These are phyloP conservation scores for Carcina quercana DNA, from an alignment of 2,888 invertebrate genomes.

Conservation along the genomic window DNA sequence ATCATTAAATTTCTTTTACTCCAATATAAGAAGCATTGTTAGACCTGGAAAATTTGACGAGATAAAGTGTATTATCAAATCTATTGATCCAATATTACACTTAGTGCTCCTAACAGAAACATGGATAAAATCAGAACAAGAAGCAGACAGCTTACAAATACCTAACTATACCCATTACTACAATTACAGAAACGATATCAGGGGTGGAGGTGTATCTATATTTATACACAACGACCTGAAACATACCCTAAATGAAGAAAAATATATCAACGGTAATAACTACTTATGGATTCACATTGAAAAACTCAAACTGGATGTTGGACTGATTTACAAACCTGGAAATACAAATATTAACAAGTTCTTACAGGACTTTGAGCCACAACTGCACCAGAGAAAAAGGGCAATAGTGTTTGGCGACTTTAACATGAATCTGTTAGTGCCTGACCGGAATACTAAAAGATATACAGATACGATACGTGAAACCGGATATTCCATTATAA, in stretches of 20 bases:
- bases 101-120: slow-evolving; percentile 5
- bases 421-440: slow-evolving; percentile 5
- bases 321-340: slow-evolving; percentile 10
- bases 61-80: neutral
- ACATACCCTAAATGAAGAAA: slow-evolving; percentile 14
- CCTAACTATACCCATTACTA: slow-evolving; percentile 18
- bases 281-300: slow-evolving; percentile 15
- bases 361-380: slow-evolving; percentile 1
- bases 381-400: slow-evolving; percentile 5
- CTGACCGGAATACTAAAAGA: neutral
- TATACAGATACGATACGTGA: slow-evolving; percentile 10
- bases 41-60: slow-evolving; percentile 1
- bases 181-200: slow-evolving; percentile 13
- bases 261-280: slow-evolving; percentile 14
- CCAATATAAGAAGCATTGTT: neutral
- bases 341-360: slow-evolving; percentile 4
- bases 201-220: slow-evolving; percentile 21
- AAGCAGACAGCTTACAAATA: slow-evolving; percentile 2
- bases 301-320: slow-evolving; percentile 14
- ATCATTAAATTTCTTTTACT: neutral
- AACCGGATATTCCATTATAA: slow-evolving; percentile 9
- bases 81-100: neutral
- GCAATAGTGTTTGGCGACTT: slow-evolving; percentile 9
- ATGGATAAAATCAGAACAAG: slow-evolving; percentile 11
- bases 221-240: slow-evolving; percentile 16